These are phyloP conservation scores for Acanthococcus lagerstroemiae DNA, from an alignment of 2,888 invertebrate species.

Conservation along the genomic window DNA sequence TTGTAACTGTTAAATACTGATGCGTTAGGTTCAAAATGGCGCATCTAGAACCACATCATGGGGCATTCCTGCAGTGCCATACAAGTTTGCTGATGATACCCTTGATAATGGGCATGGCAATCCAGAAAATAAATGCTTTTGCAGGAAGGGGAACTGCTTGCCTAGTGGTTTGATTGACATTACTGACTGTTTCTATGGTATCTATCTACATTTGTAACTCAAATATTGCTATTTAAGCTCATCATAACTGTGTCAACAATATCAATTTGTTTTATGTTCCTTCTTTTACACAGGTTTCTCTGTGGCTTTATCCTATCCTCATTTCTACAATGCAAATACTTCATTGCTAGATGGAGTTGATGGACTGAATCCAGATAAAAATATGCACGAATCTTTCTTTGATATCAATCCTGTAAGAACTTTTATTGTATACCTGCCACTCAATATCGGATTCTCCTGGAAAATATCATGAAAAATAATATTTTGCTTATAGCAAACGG, in stretches of 20 bases:
- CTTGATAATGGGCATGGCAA: constrained; percentile 63
- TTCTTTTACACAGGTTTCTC: constrained; percentile 57
- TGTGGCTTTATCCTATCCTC: constrained; percentile 77
- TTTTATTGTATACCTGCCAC: no score
- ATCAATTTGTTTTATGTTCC: neutral
- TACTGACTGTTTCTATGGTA: constrained; percentile 71
- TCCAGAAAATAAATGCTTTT: constrained; percentile 69
- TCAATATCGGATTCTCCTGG: neutral
- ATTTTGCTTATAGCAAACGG: constrained; percentile 57
- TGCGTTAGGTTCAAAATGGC: no score
- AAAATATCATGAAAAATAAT: no score
- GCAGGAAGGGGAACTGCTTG: constrained; percentile 60
- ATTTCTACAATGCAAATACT: constrained; percentile 66
- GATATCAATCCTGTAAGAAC: constrained; percentile 64
- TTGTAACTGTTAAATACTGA: no score
- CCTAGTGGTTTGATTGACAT: constrained; percentile 70
- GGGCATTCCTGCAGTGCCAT: constrained; percentile 40
- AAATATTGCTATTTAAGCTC: neutral
- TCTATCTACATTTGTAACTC: neutral
- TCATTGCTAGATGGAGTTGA: constrained; percentile 54
- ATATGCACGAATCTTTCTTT: constrained; percentile 59
- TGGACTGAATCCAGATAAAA: constrained; percentile 54
- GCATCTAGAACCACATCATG: no score
- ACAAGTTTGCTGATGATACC: constrained; percentile 63
- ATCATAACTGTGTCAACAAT: neutral